Evolutionary conservation across 2,888 invertebrate genomes (phyloP), one percentile per base, ranked within the genome.

Genomic region (Yponomeuta sedellus): DNA sequence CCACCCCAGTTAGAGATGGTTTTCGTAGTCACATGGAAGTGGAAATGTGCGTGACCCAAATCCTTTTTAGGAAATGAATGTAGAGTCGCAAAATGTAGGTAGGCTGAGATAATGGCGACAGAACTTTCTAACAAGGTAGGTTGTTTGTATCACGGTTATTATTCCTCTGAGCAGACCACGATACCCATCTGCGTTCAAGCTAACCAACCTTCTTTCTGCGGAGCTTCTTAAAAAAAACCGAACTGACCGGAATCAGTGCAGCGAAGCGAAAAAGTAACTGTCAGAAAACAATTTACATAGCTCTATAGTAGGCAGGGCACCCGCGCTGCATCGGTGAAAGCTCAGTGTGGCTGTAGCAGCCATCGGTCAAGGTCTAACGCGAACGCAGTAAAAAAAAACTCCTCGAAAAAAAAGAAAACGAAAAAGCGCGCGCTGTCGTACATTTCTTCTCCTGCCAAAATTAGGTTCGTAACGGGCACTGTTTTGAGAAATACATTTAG

Each of bases 241-340:
- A 65, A 66, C 64, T 63, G 67, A 67, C 61, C 64, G 84, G 86
- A 88, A 87, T 87, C 83, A 80, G 82, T 86, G 88, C 87, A 88
- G 74, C 82, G 83, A 77, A 85, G 88, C 88, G 86, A 88, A 86
- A 34, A 87, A 87, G 77, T 88, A 87, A 88, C 88, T 83, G 90
- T 89, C 82, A 86, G 88, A 86, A 88, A 87, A 87, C 86, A 82
- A 84, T 85, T 83, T 85, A 82, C 84, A 82, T 82, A 71, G 76
- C 25, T 59, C 56, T 11, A 22, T 64, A 20, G 59, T 40, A 40
- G 59, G 34, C 79, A 79, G 80, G 82, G 80, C 80, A 79, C 74
- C 78, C 77, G 78, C 74, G 25, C 66, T 65, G 72, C 78, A 73
- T 71, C 80, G 79, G 77, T 71, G 76, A 80, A 77, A 77, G 77